Percentiles rank a stretch among this genome's conserved stretches.
These are phyloP conservation scores for Tragelaphus scriptus DNA, from an alignment of 2,113 vertebrate genomes.

Conservation along the genomic window DNA sequence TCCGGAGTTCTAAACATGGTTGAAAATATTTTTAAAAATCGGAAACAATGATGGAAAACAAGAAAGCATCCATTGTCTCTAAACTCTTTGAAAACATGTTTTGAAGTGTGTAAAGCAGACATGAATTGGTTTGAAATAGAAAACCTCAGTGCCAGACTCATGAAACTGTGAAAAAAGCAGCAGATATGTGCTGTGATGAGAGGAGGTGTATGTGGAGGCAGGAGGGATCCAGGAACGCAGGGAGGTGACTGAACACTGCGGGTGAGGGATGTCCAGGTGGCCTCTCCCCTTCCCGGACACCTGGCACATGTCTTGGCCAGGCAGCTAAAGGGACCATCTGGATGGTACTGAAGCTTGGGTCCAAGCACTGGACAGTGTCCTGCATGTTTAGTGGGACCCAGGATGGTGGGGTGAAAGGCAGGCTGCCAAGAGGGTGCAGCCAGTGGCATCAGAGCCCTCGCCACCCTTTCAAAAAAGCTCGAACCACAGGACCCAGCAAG, in stretches of 20 bases:
- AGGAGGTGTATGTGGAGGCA: neutral
- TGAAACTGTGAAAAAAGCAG: neutral
- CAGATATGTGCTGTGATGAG: no score
- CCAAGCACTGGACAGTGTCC: neutral
- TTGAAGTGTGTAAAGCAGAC: neutral
- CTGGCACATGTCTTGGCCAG: no score
- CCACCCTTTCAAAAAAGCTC: neutral
- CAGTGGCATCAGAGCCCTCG: no score
- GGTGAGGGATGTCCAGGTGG: accelerated
- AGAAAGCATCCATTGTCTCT: neutral
- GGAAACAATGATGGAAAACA: neutral
- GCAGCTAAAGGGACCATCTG: neutral
- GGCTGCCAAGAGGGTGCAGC: neutral
- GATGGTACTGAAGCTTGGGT: neutral
- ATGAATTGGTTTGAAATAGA: neutral
- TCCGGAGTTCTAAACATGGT: neutral
- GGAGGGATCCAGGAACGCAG: neutral
- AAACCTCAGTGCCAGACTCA: neutral
- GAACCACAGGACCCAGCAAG: neutral
- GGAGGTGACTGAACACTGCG: accelerated
- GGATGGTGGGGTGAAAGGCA: neutral
- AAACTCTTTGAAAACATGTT: neutral
- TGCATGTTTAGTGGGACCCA: neutral
- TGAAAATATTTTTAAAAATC: neutral
- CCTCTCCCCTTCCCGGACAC: neutral